Base-by-base conservation (phyloP, 1,140 invertebrate genomes). In the Trichomalopsis sarcophagae region DNA sequence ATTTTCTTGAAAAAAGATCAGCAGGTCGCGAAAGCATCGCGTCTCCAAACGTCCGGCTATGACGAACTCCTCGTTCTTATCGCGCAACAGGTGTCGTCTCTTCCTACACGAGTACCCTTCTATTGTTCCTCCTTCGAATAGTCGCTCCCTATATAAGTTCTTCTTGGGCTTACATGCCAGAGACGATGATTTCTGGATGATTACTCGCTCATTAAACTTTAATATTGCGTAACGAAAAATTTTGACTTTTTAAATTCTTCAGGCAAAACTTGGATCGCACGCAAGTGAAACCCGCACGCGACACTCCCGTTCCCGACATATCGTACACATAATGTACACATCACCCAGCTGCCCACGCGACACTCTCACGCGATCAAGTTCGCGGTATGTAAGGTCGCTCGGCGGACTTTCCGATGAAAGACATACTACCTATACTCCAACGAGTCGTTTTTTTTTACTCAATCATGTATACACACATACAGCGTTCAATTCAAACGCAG, bases 61-160 rank as follows among this genome's bases (percentile, higher is more conserved):
- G 17, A 71, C 11, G 69, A 30, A 33, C 5, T 17, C 13, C 73
- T 75, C 73, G 36, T 75, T 40, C 73, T 75, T 75, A n/a, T 44
- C 36, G 36, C 21, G 73, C 73, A 75, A 75, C 73, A 75, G 73
- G 73, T 75, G 73, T 44, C 17, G 11, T 2, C 36, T 75, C 30
- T 71, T 75, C 73, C 23, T 71, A 44, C 9, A 44, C 33, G 33
- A 36, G 33, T 36, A 36, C 27, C 69, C 23, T 33, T 30, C 69
- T 27, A 30, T 71, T 71, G 69, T 71, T 71, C 69, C 27, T 30
- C 9, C 23, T 62, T n/a, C 55, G 50, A 5, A 55, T 44, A 44
- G 40, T 44, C 40, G 40, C 6, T 62, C 17, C 21, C 21, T n/a
- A 27, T 27, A 27, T 27, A 62, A 62, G 21, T 62, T 62, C 55